Conservation (phyloP, 1,140 invertebrate genomes). For the Agrilus planipennis region DNA sequence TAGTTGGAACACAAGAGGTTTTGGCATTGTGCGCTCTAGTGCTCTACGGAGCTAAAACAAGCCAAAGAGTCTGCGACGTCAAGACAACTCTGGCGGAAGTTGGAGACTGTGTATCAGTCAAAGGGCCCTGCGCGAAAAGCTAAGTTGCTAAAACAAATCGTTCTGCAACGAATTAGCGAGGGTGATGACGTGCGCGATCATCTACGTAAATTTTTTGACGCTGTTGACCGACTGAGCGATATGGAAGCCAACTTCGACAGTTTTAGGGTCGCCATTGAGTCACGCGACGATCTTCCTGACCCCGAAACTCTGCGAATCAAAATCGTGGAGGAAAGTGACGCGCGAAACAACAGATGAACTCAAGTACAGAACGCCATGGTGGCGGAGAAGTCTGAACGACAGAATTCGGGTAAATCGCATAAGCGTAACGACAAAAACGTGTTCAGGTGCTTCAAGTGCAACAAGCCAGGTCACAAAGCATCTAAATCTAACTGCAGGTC, state of each 20-base stretch:
- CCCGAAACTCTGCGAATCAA: conserved; percentile 19
- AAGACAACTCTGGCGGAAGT: conserved; percentile 13
- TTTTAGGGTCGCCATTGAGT: conserved; percentile 22
- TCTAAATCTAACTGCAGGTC: too few relatives aligned
- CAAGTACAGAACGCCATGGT: neutral
- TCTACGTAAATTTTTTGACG: too few relatives aligned
- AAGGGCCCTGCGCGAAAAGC: conserved; percentile 20
- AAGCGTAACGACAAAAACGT: too few relatives aligned
- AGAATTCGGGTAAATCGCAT: too few relatives aligned
- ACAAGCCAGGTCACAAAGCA: too few relatives aligned
- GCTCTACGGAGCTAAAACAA: neutral
- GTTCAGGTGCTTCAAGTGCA: too few relatives aligned
- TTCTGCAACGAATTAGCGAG: neutral
- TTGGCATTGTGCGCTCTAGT: too few relatives aligned
- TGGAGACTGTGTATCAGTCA: conserved; percentile 12
- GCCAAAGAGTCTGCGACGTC: conserved; percentile 10
- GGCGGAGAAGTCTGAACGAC: too few relatives aligned
- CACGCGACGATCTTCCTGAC: conserved; percentile 20
- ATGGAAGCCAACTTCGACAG: conserved; percentile 18
- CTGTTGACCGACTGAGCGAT: too few relatives aligned
- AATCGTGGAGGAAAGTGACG: conserved; percentile 23
- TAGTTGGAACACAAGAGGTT: too few relatives aligned
- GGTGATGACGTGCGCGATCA: neutral
- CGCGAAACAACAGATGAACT: conserved; percentile 5
- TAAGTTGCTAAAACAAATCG: conserved; percentile 14